Evolutionary conservation across 23 tunicate species (phyloP), one percentile per base, ranked within the genome.

Genomic region (Corella eumyota): DNA sequence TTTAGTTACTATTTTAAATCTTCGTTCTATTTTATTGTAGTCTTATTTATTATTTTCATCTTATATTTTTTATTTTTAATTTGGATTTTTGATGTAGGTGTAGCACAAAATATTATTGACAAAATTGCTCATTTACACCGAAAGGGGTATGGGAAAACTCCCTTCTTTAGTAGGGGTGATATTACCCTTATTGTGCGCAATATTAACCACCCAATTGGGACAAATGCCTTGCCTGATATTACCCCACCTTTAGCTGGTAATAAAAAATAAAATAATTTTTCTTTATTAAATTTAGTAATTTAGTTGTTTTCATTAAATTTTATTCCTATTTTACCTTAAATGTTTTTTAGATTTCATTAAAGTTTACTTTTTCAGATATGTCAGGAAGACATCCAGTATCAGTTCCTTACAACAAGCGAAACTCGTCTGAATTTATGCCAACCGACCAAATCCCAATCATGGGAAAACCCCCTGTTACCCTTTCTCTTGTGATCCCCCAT

Each of bases 151-250:
- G 83, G 83, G 1, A 70, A 65, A 25, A 33, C 69, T 6, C 79
- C 73, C 34, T 60, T 60, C 48, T 70, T 55, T 22, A 58, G 78
- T 36, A 69, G 85, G 3, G 85, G 85, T 40, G 95, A 85, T 70
- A 85, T 85, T 62, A 85, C 95, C 0, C 71, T 85, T 58, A 75
- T 85, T 48, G 83, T 85, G 30, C 79, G 95, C 1, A 85, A 85
- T 34, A 77, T 85, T 19, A 70, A 53, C 32, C 85, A 76, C 53
- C 72, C 80, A 21, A 28, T 69, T 48, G 83, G 94, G 2, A 55
- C 72, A 0, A 51, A 64, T 3, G 75, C 80, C 19, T 59, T 75
- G 4, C 67, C 82, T n/a, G 82, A 52, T 19, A 57, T 63, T 23
- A 29, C 25, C 25, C 69, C 62, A 9, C 7, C 52, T 1, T 50